Evolutionary conservation across 2,888 invertebrate species (phyloP), one percentile per base, ranked within the genome.

Genomic region (Siphonodentalium dalli): DNA sequence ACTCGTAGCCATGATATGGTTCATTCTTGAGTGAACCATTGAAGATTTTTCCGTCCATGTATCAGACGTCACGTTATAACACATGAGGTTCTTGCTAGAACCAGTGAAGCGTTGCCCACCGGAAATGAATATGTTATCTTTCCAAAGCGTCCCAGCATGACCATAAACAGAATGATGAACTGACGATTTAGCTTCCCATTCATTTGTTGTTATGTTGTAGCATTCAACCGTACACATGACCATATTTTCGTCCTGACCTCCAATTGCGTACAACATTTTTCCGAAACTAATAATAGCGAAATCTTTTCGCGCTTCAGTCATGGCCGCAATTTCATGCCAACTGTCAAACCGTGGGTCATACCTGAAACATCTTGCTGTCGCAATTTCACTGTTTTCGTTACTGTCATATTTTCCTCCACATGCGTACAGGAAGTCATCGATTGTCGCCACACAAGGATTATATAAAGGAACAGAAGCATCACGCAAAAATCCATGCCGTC

Each of bases 341-440:
- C 68, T 62, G 51, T 78, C 78, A 53, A 75, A 78, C 18, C 79
- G 61, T 1, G 80, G 79, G 56, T 80, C 80, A 48, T 78, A 80
- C 24, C 80, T 64, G 51, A 80, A 80, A 55, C 79, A 80, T 3
- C 80, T 56, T 1, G 79, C 79, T 8, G 78, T 78, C 8, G 80
- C 79, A n/a, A 79, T 79, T 46, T 78, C 77, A 61, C 75, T 78
- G 48, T 72, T 75, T 47, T 76, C 75, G 37, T 75, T 74, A 46
- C 69, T 72, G 66, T 80, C 79, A 54, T 79, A 79, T 39, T 78
- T 79, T 2, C 80, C 80, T 5, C 80, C 80, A 65, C 79, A 79
- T 0, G 74, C 77, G 48, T 79, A 80, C 75, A 79, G 71, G 59
- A 79, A 80, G 53, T 80, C 79, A 61, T 79, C 78, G 9, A 79